Percentiles rank a stretch among this genome's conserved stretches.
Evolutionary conservation across 2,888 invertebrate genomes (phyloP).

Genomic region (Trichogramma dendrolimi): DNA sequence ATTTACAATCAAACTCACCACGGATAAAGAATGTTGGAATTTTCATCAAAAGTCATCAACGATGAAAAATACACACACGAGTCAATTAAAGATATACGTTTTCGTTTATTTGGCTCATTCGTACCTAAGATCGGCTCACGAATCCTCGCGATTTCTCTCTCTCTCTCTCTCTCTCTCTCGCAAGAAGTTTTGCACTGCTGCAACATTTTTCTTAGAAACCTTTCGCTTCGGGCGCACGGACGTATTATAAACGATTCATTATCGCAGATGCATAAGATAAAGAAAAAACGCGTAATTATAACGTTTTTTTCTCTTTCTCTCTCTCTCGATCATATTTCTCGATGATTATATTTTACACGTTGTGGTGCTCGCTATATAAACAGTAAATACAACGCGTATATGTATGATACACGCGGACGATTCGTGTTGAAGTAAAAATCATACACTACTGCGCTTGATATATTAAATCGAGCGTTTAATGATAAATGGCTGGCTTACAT

Average conservation of each 20-base stretch:
- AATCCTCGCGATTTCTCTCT: conserved; percentile 33
- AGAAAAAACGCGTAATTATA: conserved; percentile 26
- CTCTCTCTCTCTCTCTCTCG: conserved; percentile 38
- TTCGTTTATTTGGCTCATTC: too few relatives aligned
- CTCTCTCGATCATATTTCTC: background rate
- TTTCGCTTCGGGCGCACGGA: conserved; percentile 14
- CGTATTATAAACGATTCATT: conserved; percentile 19
- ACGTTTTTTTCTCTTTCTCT: conserved; percentile 8
- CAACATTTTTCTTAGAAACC: conserved; percentile 39
- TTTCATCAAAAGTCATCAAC: too few relatives aligned
- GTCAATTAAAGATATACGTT: too few relatives aligned
- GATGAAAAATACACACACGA: too few relatives aligned
- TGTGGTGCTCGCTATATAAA: too few relatives aligned
- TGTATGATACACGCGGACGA: too few relatives aligned
- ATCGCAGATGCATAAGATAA: conserved; percentile 34
- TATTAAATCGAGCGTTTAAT: background rate
- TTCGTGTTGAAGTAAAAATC: too few relatives aligned
- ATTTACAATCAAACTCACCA: too few relatives aligned
- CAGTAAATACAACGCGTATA: too few relatives aligned
- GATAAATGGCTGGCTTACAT: background rate
- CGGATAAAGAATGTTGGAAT: too few relatives aligned
- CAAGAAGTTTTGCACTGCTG: conserved; percentile 32
- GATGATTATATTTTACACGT: too few relatives aligned
- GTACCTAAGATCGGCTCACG: conserved; percentile 11
- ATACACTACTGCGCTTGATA: too few relatives aligned